Conservation (phyloP, 1,140 invertebrate species). For the Drosophila lini region DNA sequence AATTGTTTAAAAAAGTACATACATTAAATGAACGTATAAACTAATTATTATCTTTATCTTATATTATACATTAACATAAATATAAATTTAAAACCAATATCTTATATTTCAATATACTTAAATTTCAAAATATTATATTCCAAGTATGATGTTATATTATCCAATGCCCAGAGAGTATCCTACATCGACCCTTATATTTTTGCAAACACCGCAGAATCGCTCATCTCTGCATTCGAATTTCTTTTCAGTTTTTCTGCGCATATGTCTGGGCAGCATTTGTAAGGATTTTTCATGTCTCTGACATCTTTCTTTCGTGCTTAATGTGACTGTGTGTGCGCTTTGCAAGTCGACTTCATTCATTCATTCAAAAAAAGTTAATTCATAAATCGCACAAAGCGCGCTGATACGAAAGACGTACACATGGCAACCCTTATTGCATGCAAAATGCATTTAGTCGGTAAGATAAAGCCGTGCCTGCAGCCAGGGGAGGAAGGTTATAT, state of each 20-base stretch:
- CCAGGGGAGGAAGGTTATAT: slow-evolving; percentile 15
- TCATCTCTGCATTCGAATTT: slow-evolving; percentile 42
- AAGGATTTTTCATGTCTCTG: slow-evolving; percentile 68
- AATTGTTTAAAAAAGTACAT: background rate
- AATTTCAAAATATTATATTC: background rate
- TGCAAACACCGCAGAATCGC: slow-evolving; percentile 45
- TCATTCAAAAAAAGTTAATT: slow-evolving; percentile 75
- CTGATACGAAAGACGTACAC: slow-evolving; percentile 71
- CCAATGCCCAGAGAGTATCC: slow-evolving; percentile 15
- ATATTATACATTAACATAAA: background rate
- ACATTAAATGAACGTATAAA: too few relatives aligned
- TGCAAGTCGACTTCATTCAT: slow-evolving; percentile 76
- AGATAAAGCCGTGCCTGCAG: slow-evolving; percentile 67
- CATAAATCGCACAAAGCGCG: slow-evolving; percentile 80
- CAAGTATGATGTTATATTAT: too few relatives aligned
- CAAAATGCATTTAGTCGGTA: slow-evolving; percentile 72
- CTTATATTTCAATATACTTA: too few relatives aligned
- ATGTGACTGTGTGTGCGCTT: slow-evolving; percentile 29
- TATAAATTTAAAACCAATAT: background rate
- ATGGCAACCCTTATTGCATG: slow-evolving; percentile 49
- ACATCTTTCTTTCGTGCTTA: slow-evolving; percentile 16
- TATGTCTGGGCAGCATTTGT: slow-evolving; percentile 77
- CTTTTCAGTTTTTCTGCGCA: slow-evolving; percentile 43
- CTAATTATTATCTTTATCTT: too few relatives aligned
- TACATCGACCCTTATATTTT: slow-evolving; percentile 22